Base-by-base conservation (phyloP, 2,888 invertebrate genomes). In the Erynnis tages region DNA sequence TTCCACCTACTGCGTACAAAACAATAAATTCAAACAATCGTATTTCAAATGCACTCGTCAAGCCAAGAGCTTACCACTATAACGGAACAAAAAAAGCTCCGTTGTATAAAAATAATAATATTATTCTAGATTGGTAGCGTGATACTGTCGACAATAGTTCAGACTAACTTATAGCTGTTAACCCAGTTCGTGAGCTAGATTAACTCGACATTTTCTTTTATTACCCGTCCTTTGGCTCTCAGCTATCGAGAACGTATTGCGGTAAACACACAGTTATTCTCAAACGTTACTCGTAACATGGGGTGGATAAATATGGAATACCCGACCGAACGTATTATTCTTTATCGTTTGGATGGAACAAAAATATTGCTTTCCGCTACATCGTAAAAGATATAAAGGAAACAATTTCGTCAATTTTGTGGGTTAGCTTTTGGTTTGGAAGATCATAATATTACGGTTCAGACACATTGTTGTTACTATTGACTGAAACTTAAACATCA, bases 201-300 rank as follows among this genome's bases (percentile, higher is more conserved):
- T 35, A 25, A 19, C 41, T 43, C 35, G 14, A 43, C 34, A 50
- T 44, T 52, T 50, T 52, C 52, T 44, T 50, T 52, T 52, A 52
- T 37, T 44, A 30, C 37, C 19, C 21, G 34, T 10, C 29, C 50
- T 35, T 47, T 35, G 44, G 35, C 41, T 37, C 30, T 19, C 4
- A 37, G 21, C 43, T 34, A 41, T 49, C 23, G 35, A 52, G 37
- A 44, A 7, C 52, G 16, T 52, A 52, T 44, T 52, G 37, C 29
- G 44, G 44, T 52, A 52, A 52, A 52, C 50, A 52, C 17, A 43
- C 44, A 52, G 35, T 52, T 21, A 52, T 52, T 52, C 43, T 17
- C 40, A 40, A 34, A 27, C 29, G 41, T 14, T 41, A n/a, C n/a
- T n/a, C n/a, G n/a, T n/a, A 25, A 11, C 49, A 27, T 27, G 27